Base-by-base conservation (phyloP, 2,113 vertebrate genomes). In the Carollia perspicillata region DNA sequence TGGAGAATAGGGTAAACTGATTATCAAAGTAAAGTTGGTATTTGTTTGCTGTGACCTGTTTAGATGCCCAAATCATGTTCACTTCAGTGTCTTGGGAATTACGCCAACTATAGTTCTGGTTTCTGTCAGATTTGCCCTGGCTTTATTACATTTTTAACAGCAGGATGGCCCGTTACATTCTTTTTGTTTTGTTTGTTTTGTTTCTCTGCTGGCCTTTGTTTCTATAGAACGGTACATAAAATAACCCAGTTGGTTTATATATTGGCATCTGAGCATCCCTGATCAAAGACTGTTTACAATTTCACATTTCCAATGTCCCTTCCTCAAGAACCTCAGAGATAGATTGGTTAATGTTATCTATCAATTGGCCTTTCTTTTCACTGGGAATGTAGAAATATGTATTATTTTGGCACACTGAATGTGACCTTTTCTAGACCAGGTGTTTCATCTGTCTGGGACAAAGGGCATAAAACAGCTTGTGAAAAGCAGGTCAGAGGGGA, bases 351-450 rank as follows among this genome's bases (percentile, higher is more conserved):
- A 93, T 72, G 6, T 92, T 72, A 83, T 60, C 63, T 79, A 74
- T 92, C 40, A 79, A 66, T 63, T 91, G 92, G 20, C 37, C 58
- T 92, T 90, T 94, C 85, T 91, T 94, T 96, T 96, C 78, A 60
- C 63, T 84, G 71, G 69, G 92, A 93, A 88, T 75, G 35, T 84
- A 75, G 77, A 95, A 94, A 94, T 90, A 66, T n/a, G 74, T 93
- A 81, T 88, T 94, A 88, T 96, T 97, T 94, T 77, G 40, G 66
- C 35, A 93, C 85, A 40, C 53, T 93, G 92, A 96, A 83, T 93
- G 85, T 93, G 83, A 91, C 83, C 86, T 97, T 96, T 97, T 94
- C 78, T 83, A 95, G 89, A 55, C 86, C 40, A 91, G 53, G 81
- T 80, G 40, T 93, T 96, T 95, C 53, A 58, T 93, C 60, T 89